Percentiles rank a stretch among this genome's conserved stretches.
Evolutionary conservation across 2,797 vertebrate genomes (phyloP).

Genomic region (Enoplosus armatus): DNA sequence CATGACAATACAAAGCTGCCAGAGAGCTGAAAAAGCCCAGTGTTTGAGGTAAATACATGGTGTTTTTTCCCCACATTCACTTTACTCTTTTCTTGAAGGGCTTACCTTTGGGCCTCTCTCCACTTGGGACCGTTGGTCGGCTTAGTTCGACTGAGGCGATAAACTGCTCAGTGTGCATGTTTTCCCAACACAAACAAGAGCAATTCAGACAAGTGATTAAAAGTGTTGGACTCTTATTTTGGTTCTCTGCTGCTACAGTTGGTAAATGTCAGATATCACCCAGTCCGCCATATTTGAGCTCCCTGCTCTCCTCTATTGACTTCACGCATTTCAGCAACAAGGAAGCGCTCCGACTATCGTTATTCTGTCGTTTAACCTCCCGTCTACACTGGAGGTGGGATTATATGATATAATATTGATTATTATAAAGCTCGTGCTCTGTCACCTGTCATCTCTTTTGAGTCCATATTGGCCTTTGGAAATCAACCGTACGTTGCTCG

Average conservation of each 20-base stretch:
- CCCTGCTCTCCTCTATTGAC: neutral
- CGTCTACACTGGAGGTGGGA: neutral
- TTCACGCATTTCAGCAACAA: neutral
- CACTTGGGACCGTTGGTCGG: neutral
- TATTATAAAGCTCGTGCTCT: too few species aligned
- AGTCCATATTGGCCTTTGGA: neutral
- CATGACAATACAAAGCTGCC: neutral
- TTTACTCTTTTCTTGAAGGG: neutral
- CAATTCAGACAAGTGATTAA: too few species aligned
- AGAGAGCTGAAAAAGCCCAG: neutral
- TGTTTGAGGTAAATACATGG: neutral
- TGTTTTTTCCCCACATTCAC: neutral
- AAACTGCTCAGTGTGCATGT: slow-evolving; percentile 10
- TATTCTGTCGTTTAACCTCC: neutral
- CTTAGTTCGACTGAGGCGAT: slow-evolving; percentile 2
- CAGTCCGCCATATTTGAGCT: neutral
- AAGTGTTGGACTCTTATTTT: slow-evolving; percentile 1
- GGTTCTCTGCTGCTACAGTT: neutral
- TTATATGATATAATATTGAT: too few species aligned
- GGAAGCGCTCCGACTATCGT: neutral
- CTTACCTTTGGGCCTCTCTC: slow-evolving; percentile 1
- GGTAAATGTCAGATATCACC: slow-evolving; percentile 3
- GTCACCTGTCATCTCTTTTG: neutral
- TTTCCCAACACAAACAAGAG: neutral
- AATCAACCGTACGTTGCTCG: neutral